Percentiles rank a stretch among this genome's conserved stretches.
Conservation (phyloP, 2,797 vertebrate species). For the Lutjanus argentimaculatus region DNA sequence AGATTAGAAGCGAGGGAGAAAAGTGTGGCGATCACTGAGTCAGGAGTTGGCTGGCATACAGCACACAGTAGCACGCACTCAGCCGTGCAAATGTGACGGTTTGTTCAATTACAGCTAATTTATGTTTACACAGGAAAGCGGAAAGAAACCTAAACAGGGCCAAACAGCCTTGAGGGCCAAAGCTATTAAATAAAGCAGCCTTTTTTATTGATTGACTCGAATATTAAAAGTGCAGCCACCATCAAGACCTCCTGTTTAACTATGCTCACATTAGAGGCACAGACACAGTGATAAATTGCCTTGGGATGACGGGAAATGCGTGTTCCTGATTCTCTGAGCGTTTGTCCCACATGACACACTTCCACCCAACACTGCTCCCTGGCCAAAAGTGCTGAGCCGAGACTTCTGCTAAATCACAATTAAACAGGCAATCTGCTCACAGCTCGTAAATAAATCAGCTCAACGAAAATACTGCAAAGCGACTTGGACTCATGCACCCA, state of each 20-base stretch:
- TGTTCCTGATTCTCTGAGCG: conserved; percentile 46
- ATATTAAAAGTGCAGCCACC: conserved; percentile 76
- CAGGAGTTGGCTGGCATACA: conserved; percentile 41
- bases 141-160: conserved; percentile 70
- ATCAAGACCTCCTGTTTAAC: conserved; percentile 72
- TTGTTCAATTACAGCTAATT: conserved; percentile 79
- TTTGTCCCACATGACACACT: conserved; percentile 64
- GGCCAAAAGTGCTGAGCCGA: conserved; percentile 68
- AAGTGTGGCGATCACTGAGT: conserved; percentile 46
- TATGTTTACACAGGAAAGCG: conserved; percentile 77
- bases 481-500: conserved; percentile 17
- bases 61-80: conserved; percentile 39
- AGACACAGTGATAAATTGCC: conserved; percentile 72
- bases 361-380: conserved; percentile 50
- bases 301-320: conserved; percentile 62
- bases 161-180: conserved; percentile 73
- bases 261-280: conserved; percentile 67
- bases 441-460: conserved; percentile 65
- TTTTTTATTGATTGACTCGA: conserved; percentile 76
- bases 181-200: conserved; percentile 75
- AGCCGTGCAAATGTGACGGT: conserved; percentile 69
- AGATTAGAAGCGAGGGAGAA: conserved; percentile 40
- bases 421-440: conserved; percentile 72
- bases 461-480: conserved; percentile 52
- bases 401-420: conserved; percentile 74